Evolutionary conservation across 2,797 vertebrate species (phyloP).

Genomic region (Ara ararauna): DNA sequence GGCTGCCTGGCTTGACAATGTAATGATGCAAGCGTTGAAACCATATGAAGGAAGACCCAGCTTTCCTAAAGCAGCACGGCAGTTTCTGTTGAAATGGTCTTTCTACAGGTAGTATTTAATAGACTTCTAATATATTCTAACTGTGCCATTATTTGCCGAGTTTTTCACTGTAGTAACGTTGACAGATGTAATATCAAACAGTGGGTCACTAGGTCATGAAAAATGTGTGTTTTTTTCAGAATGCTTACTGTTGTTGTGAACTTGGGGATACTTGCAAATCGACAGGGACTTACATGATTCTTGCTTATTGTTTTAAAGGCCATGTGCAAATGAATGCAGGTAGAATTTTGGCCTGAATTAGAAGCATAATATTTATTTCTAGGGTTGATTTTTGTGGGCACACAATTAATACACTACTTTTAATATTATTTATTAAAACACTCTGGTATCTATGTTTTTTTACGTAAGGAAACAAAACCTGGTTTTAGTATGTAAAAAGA

Average conservation of each 20-base stretch:
- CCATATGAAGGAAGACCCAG: constrained; percentile 85
- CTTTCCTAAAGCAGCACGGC: constrained; percentile 85
- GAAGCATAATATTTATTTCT: neutral
- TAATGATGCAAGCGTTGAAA: constrained; percentile 84
- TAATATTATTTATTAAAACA: neutral
- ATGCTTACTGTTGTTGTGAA: neutral
- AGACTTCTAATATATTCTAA: neutral
- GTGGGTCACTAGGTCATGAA: neutral
- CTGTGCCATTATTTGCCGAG: neutral
- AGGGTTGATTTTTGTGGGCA: neutral
- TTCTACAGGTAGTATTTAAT: constrained; percentile 82
- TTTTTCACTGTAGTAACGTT: neutral
- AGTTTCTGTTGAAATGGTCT: constrained; percentile 86
- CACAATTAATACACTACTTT: neutral
- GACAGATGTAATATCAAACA: neutral
- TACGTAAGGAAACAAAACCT: neutral
- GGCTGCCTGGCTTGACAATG: constrained; percentile 86
- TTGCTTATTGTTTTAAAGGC: neutral
- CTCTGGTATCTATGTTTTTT: neutral
- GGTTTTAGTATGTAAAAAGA: neutral
- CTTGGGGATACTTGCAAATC: neutral
- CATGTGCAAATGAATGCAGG: neutral
- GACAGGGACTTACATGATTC: neutral
- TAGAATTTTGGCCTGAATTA: neutral
- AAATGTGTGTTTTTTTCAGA: fast-evolving